Conservation (phyloP, 1,140 invertebrate genomes). For the Drosophila quadrilineata region DNA sequence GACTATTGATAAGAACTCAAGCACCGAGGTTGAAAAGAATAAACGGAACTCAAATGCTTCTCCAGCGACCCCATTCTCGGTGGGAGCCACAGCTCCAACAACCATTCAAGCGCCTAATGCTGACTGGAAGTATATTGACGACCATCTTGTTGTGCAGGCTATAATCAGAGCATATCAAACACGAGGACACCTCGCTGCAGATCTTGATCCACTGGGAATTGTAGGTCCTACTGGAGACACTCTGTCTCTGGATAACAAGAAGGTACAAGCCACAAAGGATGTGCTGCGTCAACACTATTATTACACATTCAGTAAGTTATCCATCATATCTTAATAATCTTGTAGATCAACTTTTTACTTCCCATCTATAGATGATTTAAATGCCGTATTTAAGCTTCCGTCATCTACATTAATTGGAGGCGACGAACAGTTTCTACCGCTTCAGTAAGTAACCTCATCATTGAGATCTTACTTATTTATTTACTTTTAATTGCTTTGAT, state of each 20-base stretch:
- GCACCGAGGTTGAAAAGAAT: not conserved
- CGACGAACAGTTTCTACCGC: constrained; percentile 45
- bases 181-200: constrained; percentile 95
- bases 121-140: constrained; percentile 96
- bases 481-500: not conserved
- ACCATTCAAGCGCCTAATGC: constrained; percentile 16
- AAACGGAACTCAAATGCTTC: not conserved
- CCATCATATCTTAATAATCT: not conserved
- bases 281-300: constrained; percentile 60
- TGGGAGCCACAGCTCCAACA: not conserved
- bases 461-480: constrained; percentile 31
- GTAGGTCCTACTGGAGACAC: constrained; percentile 24
- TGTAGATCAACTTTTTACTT: not conserved
- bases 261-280: constrained; percentile 81
- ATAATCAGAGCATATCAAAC: constrained; percentile 98
- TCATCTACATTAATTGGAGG: constrained; percentile 62
- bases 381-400: constrained; percentile 59
- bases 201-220: constrained; percentile 95
- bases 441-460: constrained; percentile 35
- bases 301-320: constrained; percentile 53
- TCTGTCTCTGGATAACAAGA: constrained; percentile 64
- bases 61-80: not conserved
- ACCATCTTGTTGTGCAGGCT: constrained; percentile 98
- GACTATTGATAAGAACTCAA: not conserved
- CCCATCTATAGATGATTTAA: constrained; percentile 45